These are phyloP conservation scores for Xestia rhomboidea DNA, from an alignment of 2,888 invertebrate genomes.

Conservation along the genomic window DNA sequence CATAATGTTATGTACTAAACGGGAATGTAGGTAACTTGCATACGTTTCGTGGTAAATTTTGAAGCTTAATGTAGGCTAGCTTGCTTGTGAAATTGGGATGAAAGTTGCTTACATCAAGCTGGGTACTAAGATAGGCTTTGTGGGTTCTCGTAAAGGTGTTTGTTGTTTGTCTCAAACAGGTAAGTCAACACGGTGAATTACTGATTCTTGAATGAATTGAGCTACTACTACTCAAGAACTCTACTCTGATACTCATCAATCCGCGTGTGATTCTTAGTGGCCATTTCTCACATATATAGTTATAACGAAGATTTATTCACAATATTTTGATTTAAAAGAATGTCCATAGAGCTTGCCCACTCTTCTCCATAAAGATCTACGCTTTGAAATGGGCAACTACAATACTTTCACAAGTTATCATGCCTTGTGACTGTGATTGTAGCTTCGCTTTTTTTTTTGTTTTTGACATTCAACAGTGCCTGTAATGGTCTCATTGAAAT, in stretches of 20 bases:
- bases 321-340: too few species aligned
- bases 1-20: conserved; percentile 54
- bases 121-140: conserved; percentile 4
- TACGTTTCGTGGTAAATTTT: conserved; percentile 48
- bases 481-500: too few species aligned
- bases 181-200: background rate
- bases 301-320: too few species aligned
- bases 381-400: too few species aligned
- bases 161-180: background rate
- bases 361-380: too few species aligned
- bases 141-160: background rate
- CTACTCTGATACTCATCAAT: background rate
- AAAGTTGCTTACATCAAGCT: conserved; percentile 16
- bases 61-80: conserved; percentile 40
- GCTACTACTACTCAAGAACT: too few species aligned
- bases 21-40: conserved; percentile 48
- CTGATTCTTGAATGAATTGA: background rate
- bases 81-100: conserved; percentile 19
- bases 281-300: too few species aligned
- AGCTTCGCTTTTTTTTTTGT: too few species aligned
- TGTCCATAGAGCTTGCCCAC: too few species aligned
- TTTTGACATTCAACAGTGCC: too few species aligned
- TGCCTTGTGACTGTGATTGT: too few species aligned
- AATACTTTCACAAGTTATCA: too few species aligned
- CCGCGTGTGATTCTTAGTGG: background rate